These are phyloP conservation scores for Drosophila persimilis DNA, from an alignment of 1,140 invertebrate species.

Conservation along the genomic window DNA sequence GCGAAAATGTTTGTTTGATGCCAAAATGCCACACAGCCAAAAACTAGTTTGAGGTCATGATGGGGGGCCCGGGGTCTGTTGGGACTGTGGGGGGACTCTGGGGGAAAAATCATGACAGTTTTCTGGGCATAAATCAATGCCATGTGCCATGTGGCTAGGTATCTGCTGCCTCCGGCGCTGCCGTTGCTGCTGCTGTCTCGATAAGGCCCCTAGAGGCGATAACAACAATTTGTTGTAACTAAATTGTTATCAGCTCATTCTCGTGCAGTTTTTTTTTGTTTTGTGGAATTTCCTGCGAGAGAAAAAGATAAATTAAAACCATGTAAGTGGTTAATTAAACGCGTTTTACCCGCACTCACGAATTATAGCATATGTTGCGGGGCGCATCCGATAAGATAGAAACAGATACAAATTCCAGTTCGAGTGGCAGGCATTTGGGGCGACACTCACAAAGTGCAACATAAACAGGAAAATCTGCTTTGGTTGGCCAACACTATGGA, in stretches of 20 bases:
- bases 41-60: conserved; percentile 28
- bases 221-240: conserved; percentile 53
- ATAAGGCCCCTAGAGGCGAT: conserved; percentile 51
- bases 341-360: conserved; percentile 35
- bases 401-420: neutral
- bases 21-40: conserved; percentile 42
- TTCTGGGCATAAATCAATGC: conserved; percentile 69
- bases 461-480: conserved; percentile 19
- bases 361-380: conserved; percentile 78
- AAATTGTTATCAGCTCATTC: conserved; percentile 44
- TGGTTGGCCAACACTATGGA: too few relatives aligned
- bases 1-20: conserved; percentile 53
- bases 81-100: conserved; percentile 7
- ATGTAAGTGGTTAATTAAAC: conserved; percentile 82
- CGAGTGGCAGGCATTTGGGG: neutral
- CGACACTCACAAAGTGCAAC: conserved; percentile 38
- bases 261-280: conserved; percentile 14
- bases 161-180: neutral
- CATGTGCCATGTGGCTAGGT: conserved; percentile 54
- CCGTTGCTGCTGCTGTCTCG: conserved; percentile 28
- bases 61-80: conserved; percentile 1
- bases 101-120: conserved; percentile 44
- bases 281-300: conserved; percentile 8
- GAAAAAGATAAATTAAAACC: conserved; percentile 69
- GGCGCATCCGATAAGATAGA: conserved; percentile 61